A percentile compares a stretch with the other conserved stretches of the same genome.
phyloP scores from a whole-genome alignment of 2,797 vertebrate genomes.

The Halcyon chelicuti region DNA sequence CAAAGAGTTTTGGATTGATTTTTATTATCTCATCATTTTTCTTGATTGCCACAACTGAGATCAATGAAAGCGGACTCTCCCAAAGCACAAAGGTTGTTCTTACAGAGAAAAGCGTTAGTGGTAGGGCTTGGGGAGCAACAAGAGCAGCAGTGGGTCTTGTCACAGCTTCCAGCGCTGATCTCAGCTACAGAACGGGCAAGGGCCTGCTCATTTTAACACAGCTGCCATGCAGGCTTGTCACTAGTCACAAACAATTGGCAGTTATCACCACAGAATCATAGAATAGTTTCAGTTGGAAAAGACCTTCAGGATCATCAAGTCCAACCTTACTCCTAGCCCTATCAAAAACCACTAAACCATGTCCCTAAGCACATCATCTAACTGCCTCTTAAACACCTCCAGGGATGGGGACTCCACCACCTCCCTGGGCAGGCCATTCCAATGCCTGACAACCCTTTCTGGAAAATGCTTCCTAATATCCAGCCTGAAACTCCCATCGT shows the following conservation, averaged over 20 bases:
- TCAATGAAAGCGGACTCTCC: not conserved
- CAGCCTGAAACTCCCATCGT: too few species aligned
- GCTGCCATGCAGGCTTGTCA: not conserved
- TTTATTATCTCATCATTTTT: not conserved
- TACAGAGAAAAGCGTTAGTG: accelerated
- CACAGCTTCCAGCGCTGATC: not conserved
- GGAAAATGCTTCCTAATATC: too few species aligned
- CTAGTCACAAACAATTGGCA: not conserved
- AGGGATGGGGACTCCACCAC: too few species aligned
- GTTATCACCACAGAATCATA: not conserved
- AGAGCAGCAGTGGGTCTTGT: not conserved
- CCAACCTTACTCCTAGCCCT: too few species aligned
- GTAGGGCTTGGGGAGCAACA: not conserved
- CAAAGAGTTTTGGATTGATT: not conserved
- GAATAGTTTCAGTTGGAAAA: too few species aligned
- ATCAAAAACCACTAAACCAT: too few species aligned
- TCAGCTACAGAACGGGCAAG: not conserved
- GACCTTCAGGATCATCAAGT: too few species aligned
- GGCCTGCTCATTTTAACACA: not conserved
- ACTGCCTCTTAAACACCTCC: too few species aligned
- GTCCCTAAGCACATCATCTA: too few species aligned
- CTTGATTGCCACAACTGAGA: not conserved
- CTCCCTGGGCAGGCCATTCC: too few species aligned
- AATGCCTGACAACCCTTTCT: too few species aligned
- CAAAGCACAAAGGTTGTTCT: not conserved